Evolutionary conservation across 2,113 vertebrate species (phyloP), one percentile per base, ranked within the genome.

Genomic region (Pseudorectes ferrugineus): DNA sequence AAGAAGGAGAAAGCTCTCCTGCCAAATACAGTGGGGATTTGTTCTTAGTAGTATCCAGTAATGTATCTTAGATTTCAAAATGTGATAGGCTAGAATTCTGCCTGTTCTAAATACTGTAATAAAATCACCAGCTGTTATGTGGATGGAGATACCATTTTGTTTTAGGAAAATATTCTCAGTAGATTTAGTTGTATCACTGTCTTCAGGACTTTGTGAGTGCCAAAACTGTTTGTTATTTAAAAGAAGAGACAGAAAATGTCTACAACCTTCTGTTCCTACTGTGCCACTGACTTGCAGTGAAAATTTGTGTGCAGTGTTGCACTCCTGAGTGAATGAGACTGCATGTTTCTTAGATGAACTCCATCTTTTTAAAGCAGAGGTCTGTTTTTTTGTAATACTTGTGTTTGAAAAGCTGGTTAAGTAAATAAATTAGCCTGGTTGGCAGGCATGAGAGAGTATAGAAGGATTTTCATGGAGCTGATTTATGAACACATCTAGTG

Each of bases 111-210:
- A 45, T 79, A 33, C 40, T 73, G 42, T 73, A 82, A 93, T 93
- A 73, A 93, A 93, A 93, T 95, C 91, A 92, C 54, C 75, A 95
- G 67, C 86, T 92, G 52, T 85, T 83, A 68, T 72, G 70, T 88
- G 52, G 48, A 72, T 79, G 62, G 59, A 66, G 79, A 65, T 48
- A 88, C 67, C 42, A 57, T 79, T 88, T 93, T 79, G 58, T 68
- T 83, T 67, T 51, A 82, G 61, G 74, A 94, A 94, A 89, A 71
- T 85, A 78, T 54, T 92, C 65, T 73, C 63, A 23, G 68, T 80
- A 86, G 81, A 61, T 36, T 88, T 77, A 84, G 59, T 87, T 91
- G 45, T 23, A 4, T 80, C 33, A 46, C 21, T 68, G 25, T 78
- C 78, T 88, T 87, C 78, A 66, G 72, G 86, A 57, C 29, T 73